Base-by-base conservation (phyloP, 2,888 invertebrate species). In the Dyspetes luteomarginatus region DNA sequence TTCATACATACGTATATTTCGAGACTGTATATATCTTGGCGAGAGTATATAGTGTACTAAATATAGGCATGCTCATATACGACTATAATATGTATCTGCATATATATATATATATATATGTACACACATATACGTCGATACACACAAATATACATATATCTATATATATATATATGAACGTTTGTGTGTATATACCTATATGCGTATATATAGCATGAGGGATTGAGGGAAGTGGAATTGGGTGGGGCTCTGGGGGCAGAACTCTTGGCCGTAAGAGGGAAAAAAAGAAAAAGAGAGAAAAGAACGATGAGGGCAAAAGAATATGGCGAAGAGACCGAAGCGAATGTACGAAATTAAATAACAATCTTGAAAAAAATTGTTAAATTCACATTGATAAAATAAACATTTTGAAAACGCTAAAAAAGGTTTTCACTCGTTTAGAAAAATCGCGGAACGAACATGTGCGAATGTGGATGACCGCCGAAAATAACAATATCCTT, bases 141-240 rank as follows among this genome's bases (percentile, higher is more conserved):
- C 55, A 28, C 69, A n/a, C n/a, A n/a, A n/a, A n/a, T n/a, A n/a
- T n/a, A n/a, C n/a, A 28, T 58, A 36, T 65, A 50, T 50, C 28
- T n/a, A 55, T 52, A 58, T 17, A 4, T 62, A 56, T 67, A 67
- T n/a, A n/a, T n/a, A n/a, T n/a, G n/a, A n/a, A 12, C 36, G 45
- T 41, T 36, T 62, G 43, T 77, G n/a, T n/a, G n/a, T n/a, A n/a
- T n/a, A n/a, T n/a, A n/a, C n/a, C 45, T 58, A 36, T 65, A 50
- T 50, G 45, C n/a, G 60, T 52, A 58, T 17, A 4, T 62, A 56
- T 67, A 67, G 65, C 80, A 62, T 64, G 72, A 76, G 64, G 72
- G 68, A 73, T 72, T 76, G 77, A 82, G 81, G 77, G 79, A 80
- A 80, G 81, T 84, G 81, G 81, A 80, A 84, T 83, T 82, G 83